Evolutionary conservation across 2,797 vertebrate genomes (phyloP).

Genomic region (Pseudocheirus occidentalis): DNA sequence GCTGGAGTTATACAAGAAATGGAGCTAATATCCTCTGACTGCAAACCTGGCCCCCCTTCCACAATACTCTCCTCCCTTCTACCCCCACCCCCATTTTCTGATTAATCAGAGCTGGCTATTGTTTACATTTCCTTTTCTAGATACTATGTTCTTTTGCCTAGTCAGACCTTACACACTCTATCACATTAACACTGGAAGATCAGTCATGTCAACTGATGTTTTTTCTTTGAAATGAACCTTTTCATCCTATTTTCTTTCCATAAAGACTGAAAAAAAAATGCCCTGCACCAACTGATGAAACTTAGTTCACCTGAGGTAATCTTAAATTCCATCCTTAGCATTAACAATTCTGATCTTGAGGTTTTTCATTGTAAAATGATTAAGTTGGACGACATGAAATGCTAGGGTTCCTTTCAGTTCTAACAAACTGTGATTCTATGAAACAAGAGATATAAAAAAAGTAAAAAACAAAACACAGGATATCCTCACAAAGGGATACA

Average conservation of each 20-base stretch:
- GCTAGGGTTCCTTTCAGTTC: not conserved
- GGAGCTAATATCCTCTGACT: not conserved
- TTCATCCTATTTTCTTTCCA: not conserved
- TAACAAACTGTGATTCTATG: not conserved
- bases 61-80: not conserved
- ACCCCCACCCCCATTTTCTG: not conserved
- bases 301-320: not conserved
- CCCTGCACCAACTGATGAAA: not conserved
- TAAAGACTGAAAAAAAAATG: not conserved
- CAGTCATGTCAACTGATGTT: not conserved
- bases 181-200: not conserved
- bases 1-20: not conserved
- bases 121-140: not conserved
- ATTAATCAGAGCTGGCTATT: not conserved
- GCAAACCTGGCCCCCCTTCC: not conserved
- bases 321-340: not conserved
- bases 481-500: not conserved
- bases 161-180: not conserved
- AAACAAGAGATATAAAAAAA: not conserved
- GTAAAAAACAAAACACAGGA: too few species aligned
- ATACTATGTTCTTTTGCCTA: not conserved
- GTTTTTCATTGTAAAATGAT: not conserved
- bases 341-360: not conserved
- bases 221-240: not conserved
- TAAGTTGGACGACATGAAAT: not conserved